Percentiles rank a stretch among this genome's conserved stretches.
Evolutionary conservation across 1,140 invertebrate genomes (phyloP).

Genomic region (Halesus radiatus): DNA sequence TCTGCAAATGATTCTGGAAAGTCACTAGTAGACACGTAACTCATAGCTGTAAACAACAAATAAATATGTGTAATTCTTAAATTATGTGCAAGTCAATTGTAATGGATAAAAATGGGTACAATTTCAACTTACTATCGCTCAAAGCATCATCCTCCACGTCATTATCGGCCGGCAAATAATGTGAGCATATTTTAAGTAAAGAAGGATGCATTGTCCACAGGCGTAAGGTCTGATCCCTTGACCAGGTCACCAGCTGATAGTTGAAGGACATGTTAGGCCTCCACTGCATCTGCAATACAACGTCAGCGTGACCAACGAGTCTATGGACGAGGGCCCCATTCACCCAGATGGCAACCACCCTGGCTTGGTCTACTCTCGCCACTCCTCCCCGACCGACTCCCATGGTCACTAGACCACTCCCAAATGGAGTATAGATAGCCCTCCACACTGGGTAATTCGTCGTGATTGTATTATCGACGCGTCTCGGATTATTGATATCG

Average conservation of each 20-base stretch:
- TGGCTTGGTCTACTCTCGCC: constrained; percentile 67
- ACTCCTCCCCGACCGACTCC: constrained; percentile 71
- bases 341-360: too few species aligned
- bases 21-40: constrained; percentile 65
- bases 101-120: constrained; percentile 1
- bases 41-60: constrained; percentile 60
- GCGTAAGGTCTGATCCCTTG: too few species aligned
- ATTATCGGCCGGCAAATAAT: too few species aligned
- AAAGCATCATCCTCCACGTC: too few species aligned
- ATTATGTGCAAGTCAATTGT: background rate
- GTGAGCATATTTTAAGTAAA: too few species aligned
- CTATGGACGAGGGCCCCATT: too few species aligned
- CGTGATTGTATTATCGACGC: constrained; percentile 85
- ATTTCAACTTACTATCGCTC: constrained; percentile 63
- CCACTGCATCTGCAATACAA: too few species aligned
- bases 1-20: constrained; percentile 55
- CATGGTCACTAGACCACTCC: constrained; percentile 91
- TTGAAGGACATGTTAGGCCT: too few species aligned
- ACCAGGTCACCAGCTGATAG: too few species aligned
- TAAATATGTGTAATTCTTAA: background rate
- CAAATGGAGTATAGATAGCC: constrained; percentile 93
- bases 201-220: too few species aligned
- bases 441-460: constrained; percentile 93
- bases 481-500: constrained; percentile 87
- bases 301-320: too few species aligned